These are phyloP conservation scores for Pipistrellus pipistrellus DNA, from an alignment of 2,797 vertebrate genomes.

Conservation along the genomic window DNA sequence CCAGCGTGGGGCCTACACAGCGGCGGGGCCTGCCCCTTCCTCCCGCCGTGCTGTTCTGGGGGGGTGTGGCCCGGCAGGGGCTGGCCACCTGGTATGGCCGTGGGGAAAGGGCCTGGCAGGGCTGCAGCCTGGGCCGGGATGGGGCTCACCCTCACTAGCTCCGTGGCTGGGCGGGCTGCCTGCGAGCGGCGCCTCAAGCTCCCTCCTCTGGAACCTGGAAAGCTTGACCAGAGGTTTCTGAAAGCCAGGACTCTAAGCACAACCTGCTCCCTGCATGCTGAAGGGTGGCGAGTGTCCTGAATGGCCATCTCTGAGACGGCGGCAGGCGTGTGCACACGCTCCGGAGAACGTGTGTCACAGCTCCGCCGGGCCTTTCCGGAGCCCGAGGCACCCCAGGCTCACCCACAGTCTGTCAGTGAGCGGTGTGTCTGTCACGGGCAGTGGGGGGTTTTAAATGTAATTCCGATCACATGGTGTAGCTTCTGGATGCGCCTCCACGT, in stretches of 20 bases:
- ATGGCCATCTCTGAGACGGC: no score
- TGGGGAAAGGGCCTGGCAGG: not conserved
- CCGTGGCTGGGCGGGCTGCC: not conserved
- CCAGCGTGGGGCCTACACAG: not conserved
- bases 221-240: not conserved
- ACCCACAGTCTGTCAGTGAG: not conserved
- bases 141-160: not conserved
- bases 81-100: not conserved
- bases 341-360: not conserved
- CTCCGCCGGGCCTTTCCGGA: no score
- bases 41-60: accelerated
- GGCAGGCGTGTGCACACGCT: accelerated
- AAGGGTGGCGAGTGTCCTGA: not conserved
- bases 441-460: not conserved
- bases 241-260: not conserved
- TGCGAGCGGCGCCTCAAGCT: not conserved
- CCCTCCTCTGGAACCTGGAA: not conserved
- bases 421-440: not conserved
- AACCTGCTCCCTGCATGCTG: not conserved
- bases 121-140: not conserved
- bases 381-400: not conserved
- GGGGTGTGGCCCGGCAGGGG: accelerated
- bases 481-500: not conserved
- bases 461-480: not conserved
- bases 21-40: no score